Base-by-base conservation (phyloP, 2,113 vertebrate genomes). In the Mustela lutreola region DNA sequence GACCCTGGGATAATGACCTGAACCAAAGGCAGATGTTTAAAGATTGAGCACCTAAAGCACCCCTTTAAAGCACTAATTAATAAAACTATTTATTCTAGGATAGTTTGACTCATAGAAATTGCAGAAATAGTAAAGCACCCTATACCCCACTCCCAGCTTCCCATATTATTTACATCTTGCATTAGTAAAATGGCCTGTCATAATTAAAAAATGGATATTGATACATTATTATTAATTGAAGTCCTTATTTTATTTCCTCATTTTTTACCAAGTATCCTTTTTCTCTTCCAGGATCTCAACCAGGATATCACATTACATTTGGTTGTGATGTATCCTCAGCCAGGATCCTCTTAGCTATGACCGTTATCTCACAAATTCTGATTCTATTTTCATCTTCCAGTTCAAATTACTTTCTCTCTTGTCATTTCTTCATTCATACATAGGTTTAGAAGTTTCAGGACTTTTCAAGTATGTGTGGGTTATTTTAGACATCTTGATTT, bases 101-200 rank as follows among this genome's bases (percentile, higher is more conserved):
- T 91, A 85, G 60, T 71, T 95, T 95, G 53, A 95, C 58, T 48
- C 0, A 91, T 36, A 91, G 85, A 91, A 94, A 39, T 88, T 67
- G 28, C 63, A 94, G 73, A 80, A 45, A 62, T 63, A 84, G 75
- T 31, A 39, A 21, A 87, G 28, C 70, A 88, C 11, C 39, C 60
- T 15, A 80, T 56, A 81, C 26, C 9, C 76, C n/a, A 31, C 28
- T 26, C 45, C 24, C 28, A 28, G 2, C 67, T 87, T 87, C 21
- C 92, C 36, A 15, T 45, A 45, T 87, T 21, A 87, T 70, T 80
- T 48, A 88, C 15, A 88, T 70, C 75, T 70, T 63, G 63, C 45
- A 65, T 86, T 42, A 79, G 12, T 45, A 67, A 22, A 24, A 53
- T 31, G 86, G 86, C 48, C 67, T 80, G 24, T 87, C 62, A 88